Evolutionary conservation across 2,888 invertebrate species (phyloP), one percentile per base, ranked within the genome.

Genomic region (Dromius quadrimaculatus): DNA sequence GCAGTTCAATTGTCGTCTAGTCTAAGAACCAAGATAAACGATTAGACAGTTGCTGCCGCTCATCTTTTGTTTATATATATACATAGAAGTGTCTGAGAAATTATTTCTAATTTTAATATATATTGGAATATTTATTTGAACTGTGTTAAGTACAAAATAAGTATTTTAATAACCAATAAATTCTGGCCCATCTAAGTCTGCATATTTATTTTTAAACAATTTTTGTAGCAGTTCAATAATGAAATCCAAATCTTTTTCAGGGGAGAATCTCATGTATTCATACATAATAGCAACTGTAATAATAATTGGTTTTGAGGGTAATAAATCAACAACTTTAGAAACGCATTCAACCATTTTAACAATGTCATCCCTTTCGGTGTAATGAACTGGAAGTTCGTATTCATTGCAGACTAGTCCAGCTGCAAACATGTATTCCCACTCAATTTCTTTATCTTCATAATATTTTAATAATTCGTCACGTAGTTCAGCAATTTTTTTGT

Each of bases 341-440:
- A 66, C 36, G 32, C 69, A 69, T 45, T 69, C 61, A 15, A 69
- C 59, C 61, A 69, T 69, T 47, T 45, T 59, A 28, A 22, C 69
- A 20, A 69, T 61, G 34, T 61, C 61, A 11, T 45, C 45, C 19
- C 69, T 45, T 47, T 69, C 45, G 3, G 69, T 69, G 23, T 45
- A 34, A 45, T 69, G 69, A 19, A 69, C 41, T 3, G 69, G 69
- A 5, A 69, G 45, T 23, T 69, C 32, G 19, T 34, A 69, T 34
- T 69, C 61, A 36, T 69, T 69, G 47, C 69, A 69, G 47, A 69
- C 69, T 34, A 15, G 19, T 5, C 69, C 69, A 6, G 69, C 59
- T 13, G 22, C 43, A 4, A 28, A 69, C 2, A 69, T 61, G 36
- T 45, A 19, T 13, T 13, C n/a, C 69, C 69, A 69, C 17, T 47